Base-by-base conservation (phyloP, 2,888 invertebrate species). In the Ophraella communa region DNA sequence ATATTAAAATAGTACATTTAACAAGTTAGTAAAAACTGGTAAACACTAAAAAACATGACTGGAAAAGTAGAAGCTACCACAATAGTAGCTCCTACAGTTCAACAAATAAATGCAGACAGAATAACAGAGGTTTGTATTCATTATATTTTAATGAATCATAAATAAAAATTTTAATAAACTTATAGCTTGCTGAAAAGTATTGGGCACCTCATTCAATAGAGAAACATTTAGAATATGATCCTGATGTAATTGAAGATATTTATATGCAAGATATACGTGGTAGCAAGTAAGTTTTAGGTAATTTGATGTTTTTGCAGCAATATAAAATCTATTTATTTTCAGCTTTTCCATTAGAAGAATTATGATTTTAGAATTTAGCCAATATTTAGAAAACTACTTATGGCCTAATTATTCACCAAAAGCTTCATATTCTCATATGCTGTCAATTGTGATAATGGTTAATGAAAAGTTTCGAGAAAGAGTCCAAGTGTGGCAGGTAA, bases 401-500 rank as follows among this genome's bases (percentile, higher is more conserved):
- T 99, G 98, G 99, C 96, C 97, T 0, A 94, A 98, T 83, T 99
- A 94, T 81, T 84, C 86, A 59, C 86, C 90, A 0, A 88, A 87
- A n/a, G 90, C 95, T 1, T 87, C 91, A 1, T 88, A 91, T 74
- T 90, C 92, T n/a, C 97, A 98, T 81, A 88, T 97, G 77, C 89
- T 99, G 89, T 97, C 98, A 0, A 95, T 99, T 70, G 93, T 96
- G n/a, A 91, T 95, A 0, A 96, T 99, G 94, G 90, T 98, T 49
- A 99, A 99, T 84, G 98, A 99, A 81, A 99, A 99, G 81, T 96
- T 97, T 78, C 86, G 98, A 1, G 99, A 99, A 83, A 85, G 98
- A 57, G 96, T 98, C 7, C 94, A 94, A 66, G 95, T 97, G 3
- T 99, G 98, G 98, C 91, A 93, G 84, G 92, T 93, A 73, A 77